Base-by-base conservation (phyloP, 2,888 invertebrate species). In the Chesias legatella region DNA sequence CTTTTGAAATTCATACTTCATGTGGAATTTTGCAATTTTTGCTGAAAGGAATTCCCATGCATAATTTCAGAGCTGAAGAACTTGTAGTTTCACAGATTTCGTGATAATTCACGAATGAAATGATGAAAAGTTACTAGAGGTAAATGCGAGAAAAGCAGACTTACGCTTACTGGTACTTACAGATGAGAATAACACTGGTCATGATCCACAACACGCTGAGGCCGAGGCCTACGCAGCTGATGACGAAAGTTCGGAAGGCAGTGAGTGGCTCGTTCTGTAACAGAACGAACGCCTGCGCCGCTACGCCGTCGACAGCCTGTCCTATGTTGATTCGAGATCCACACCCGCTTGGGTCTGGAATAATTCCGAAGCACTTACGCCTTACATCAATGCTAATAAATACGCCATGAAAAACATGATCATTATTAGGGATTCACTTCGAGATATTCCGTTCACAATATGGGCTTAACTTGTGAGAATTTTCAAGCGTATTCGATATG, bases 221-320 rank as follows among this genome's bases (percentile, higher is more conserved):
- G 0, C 64, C 67, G 7, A 81, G 62, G 39, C 63, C 60, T 0
- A 56, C 56, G 32, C 61, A 58, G 49, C 77, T 83, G n/a, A 83
- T 66, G 10, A 75, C 43, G 29, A 80, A 73, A 0, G 79, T 79
- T 4, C 83, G 60, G 11, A 66, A 73, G 0, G 67, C 68, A 0
- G 79, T 71, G 27, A 77, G 47, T 0, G 84, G 70, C 35, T 70
- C 63, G 1, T 50, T 34, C 0, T 50, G 57, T 1, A 81, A 41
- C 1, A 79, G 48, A 2, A 85, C 73, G 11, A 79, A 78, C 0
- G 84, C 83, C 43, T 77, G 77, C 38, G 78, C 51, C 0, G 69
- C 59, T 6, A 85, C 59, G 1, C 59, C 61, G 3, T 75, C 74
- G 6, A 84, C 69, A 0, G 66, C 53, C 7, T 68, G 50, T 0